Base-by-base conservation (phyloP, 2,888 invertebrate species). In the Pyrrhia umbra region DNA sequence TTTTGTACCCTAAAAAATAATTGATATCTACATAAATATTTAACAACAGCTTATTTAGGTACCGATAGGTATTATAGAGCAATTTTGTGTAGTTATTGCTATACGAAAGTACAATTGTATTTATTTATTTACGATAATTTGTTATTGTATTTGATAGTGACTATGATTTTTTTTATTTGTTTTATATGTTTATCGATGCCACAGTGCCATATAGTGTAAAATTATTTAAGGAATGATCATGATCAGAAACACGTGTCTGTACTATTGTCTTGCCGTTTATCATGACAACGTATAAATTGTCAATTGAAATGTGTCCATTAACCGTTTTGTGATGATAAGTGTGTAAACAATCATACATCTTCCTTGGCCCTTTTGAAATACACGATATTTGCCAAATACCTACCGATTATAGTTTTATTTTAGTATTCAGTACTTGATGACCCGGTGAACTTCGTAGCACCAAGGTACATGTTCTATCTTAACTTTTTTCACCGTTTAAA, bases 131-230 rank as follows among this genome's bases (percentile, higher is more conserved):
- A 47, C 61, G 25, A 55, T 59, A 55, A 37, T 45, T 46, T 42
- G 2, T 43, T 27, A 21, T 54, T 34, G 6, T 60, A 18, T 62
- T 68, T 59, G n/a, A 66, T 42, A 23, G 39, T 73, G 83, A 81
- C 81, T 81, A 79, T 81, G 81, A 77, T 83, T 81, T 79, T 82
- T 62, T 76, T 46, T 81, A 47, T 74, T 81, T 68, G 57, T 74
- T 69, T 71, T 57, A 21, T 71, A 55, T 54, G 52, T 75, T 75
- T 83, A 77, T 83, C 65, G 68, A 84, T 82, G 84, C 89, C 90
- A 90, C 90, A 88, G 87, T 88, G 88, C 87, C 88, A 81, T 79
- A 64, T 54, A 63, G 50, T 58, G 63, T 70, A 50, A 71, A 16
- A 54, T 58, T 58, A 54, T 67, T 16, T 69, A 51, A 62, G 56